Evolutionary conservation across 35 echinoderm and acorn worm species (phyloP), one percentile per base, ranked within the genome.

Genomic region (Antedon bifida): DNA sequence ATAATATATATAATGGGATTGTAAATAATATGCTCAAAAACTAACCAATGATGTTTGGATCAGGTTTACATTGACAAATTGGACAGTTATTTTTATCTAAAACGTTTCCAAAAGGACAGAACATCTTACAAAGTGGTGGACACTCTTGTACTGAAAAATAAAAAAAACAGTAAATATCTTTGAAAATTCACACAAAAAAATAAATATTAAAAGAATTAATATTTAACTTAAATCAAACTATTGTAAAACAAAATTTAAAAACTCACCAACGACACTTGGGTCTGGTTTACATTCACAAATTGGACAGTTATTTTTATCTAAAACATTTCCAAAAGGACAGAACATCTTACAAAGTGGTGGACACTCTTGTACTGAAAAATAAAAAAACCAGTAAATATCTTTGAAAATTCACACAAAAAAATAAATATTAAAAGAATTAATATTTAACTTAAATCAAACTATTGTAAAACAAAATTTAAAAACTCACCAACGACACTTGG

Each of bases 31-130:
- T 4, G 14, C 38, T 42, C 26, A 19, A 64, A 64, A 64, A 64
- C 51, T 64, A 2, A 64, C 51, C 51, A 64, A 26, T 21, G 5
- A 16, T 44, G 26, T 64, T 83, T 80, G 83, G 55, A 16, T 75
- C 83, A 23, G 35, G 80, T 30, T 85, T 81, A 55, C 88, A 90
- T 74, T 90, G 77, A 81, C 88, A 90, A 14, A 76, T 90, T 83
- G 85, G 83, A 75, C 88, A 90, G 42, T 83, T 83, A 13, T 85
- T 85, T 4, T 30, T 16, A 75, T 90, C 83, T 3, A 80, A 32
- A 33, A 56, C 82, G 51, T 56, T 85, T 14, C 88, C 88, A 44
- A 78, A 85, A 23, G 33, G 33, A 85, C 88, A 90, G 14, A 7
- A 34, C 55, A 90, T 90, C 11, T 21, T 73, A 36, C 88, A 90